These are phyloP conservation scores for Lampropteryx suffumata DNA, from an alignment of 2,888 invertebrate species.

Conservation along the genomic window DNA sequence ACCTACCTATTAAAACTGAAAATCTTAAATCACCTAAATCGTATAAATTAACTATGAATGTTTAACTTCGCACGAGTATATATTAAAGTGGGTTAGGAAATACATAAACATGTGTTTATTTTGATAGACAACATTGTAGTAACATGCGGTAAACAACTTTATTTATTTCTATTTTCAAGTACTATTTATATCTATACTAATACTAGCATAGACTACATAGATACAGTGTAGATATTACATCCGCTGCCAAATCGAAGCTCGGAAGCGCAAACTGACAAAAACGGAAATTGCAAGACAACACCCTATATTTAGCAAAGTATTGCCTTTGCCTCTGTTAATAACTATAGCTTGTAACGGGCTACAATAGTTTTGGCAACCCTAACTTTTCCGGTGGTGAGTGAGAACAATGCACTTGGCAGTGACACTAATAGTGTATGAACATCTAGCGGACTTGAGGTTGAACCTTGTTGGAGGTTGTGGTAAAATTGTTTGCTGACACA, in stretches of 20 bases:
- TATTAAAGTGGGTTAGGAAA: too few relatives aligned
- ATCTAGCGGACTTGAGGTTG: slow-evolving; percentile 2
- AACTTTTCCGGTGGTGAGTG: slow-evolving; percentile 47
- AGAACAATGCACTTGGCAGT: slow-evolving; percentile 73
- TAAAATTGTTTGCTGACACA: background rate
- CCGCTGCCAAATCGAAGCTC: slow-evolving; percentile 22
- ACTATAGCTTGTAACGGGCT: slow-evolving; percentile 64
- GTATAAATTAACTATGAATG: too few relatives aligned
- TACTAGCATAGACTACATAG: too few relatives aligned
- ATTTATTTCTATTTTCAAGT: background rate
- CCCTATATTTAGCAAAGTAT: slow-evolving; percentile 27
- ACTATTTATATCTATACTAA: background rate
- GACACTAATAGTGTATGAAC: slow-evolving; percentile 43
- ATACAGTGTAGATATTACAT: too few relatives aligned
- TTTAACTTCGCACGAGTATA: too few relatives aligned
- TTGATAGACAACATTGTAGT: background rate
- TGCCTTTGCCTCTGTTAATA: slow-evolving; percentile 30
- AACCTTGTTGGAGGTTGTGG: background rate
- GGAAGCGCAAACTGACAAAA: slow-evolving; percentile 27
- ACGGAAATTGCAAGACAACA: slow-evolving; percentile 17
- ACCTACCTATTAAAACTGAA: too few relatives aligned
- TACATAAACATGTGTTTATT: background rate
- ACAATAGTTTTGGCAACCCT: slow-evolving; percentile 59
- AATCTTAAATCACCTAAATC: too few relatives aligned
- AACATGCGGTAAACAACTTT: background rate